These are phyloP conservation scores for Eilema sororculum DNA, from an alignment of 2,888 invertebrate genomes.

Conservation along the genomic window DNA sequence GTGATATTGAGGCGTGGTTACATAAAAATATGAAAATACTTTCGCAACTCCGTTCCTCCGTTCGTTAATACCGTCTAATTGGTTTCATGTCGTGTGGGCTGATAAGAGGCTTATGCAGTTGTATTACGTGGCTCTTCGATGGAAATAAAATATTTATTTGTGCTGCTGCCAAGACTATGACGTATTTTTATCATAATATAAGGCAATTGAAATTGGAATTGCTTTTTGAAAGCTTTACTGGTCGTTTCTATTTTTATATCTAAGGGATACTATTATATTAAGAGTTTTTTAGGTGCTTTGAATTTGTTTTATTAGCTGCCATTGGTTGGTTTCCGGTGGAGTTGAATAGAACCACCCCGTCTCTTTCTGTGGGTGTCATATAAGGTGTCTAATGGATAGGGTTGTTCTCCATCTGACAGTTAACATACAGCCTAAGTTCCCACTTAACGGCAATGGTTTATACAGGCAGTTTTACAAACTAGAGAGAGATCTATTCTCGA, in stretches of 20 bases:
- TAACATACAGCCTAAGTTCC: no score
- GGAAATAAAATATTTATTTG: background rate
- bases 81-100: slow-evolving; percentile 15
- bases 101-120: slow-evolving; percentile 8
- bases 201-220: background rate
- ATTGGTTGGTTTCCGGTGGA: no score
- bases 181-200: background rate
- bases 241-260: background rate
- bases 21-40: background rate
- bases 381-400: no score
- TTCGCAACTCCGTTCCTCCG: background rate
- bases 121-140: background rate
- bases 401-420: no score
- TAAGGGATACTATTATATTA: background rate
- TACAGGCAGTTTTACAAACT: no score
- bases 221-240: background rate
- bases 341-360: no score
- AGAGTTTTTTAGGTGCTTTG: no score
- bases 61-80: slow-evolving; percentile 8
- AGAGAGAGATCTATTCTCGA: no score
- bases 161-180: background rate
- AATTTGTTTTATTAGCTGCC: no score
- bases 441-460: no score
- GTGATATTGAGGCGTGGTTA: no score
- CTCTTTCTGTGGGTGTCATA: no score